Evolutionary conservation across 2,113 vertebrate genomes (phyloP).

Genomic region (Aegotheles bennettii): DNA sequence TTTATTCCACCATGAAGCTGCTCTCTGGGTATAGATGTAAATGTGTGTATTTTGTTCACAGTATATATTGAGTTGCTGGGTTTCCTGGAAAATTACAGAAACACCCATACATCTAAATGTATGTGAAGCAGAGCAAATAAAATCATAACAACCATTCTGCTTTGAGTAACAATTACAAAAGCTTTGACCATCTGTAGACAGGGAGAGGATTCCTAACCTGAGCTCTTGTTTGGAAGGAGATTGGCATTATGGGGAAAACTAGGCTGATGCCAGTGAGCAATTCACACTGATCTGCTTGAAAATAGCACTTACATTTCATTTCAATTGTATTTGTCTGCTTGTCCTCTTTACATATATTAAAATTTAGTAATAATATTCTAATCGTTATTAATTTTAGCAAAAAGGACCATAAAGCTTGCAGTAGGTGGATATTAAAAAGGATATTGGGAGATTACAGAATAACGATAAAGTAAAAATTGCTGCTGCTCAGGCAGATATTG

Average conservation of each 20-base stretch:
- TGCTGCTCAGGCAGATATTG: background rate
- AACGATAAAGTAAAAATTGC: conserved; percentile 2
- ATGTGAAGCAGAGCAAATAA: background rate
- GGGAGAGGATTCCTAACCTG: background rate
- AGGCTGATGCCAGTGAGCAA: background rate
- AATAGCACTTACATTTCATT: background rate
- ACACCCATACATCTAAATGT: background rate
- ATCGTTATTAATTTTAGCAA: conserved; percentile 2
- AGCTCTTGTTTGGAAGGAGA: background rate
- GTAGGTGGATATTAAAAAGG: conserved; percentile 20
- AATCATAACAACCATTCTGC: background rate
- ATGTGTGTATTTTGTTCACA: background rate
- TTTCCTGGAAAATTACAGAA: background rate
- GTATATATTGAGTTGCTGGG: background rate
- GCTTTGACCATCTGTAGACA: background rate
- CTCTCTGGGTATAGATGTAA: background rate
- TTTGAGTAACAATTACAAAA: background rate
- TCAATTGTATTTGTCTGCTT: background rate
- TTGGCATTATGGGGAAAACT: background rate
- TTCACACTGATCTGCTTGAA: background rate
- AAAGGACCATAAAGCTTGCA: background rate
- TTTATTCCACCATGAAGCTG: background rate
- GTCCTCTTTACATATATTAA: background rate
- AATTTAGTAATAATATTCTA: background rate
- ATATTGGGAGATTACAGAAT: background rate